Evolutionary conservation across 2,797 vertebrate genomes (phyloP).

Genomic region (Psittacula derbiana): DNA sequence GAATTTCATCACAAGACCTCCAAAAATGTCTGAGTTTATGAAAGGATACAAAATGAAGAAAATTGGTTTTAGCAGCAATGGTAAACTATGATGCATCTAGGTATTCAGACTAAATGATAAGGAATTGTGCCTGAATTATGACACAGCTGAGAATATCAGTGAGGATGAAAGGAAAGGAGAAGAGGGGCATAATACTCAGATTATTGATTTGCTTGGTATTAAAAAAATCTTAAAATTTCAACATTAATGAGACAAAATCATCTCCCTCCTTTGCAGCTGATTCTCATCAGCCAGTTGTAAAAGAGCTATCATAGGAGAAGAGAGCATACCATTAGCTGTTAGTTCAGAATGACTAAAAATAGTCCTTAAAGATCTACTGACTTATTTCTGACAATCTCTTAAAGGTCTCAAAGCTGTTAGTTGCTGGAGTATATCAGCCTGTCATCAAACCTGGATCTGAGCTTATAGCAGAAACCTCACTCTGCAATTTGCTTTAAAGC

Average conservation of each 20-base stretch:
- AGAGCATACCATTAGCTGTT: neutral
- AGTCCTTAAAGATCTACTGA: conserved; percentile 11
- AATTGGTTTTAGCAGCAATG: neutral
- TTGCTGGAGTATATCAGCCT: neutral
- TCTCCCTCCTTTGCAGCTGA: conserved; percentile 9
- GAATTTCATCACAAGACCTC: neutral
- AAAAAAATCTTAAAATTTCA: conserved; percentile 31
- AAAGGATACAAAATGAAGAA: neutral
- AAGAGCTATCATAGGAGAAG: neutral
- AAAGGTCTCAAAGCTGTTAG: neutral
- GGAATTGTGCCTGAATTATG: neutral
- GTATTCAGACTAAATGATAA: neutral
- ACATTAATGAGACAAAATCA: conserved; percentile 34
- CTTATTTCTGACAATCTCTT: neutral
- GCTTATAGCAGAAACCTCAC: neutral
- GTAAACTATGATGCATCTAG: neutral
- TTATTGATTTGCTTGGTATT: conserved; percentile 38
- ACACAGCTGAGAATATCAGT: neutral
- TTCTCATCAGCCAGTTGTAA: conserved; percentile 17
- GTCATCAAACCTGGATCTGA: neutral
- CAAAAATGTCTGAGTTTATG: neutral
- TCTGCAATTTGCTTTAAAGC: neutral
- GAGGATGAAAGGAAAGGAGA: neutral
- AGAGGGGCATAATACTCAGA: neutral
- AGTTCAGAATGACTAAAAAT: conserved; percentile 45